These are phyloP conservation scores for Callopanchax toddi DNA, from an alignment of 2,113 vertebrate species.

Conservation along the genomic window DNA sequence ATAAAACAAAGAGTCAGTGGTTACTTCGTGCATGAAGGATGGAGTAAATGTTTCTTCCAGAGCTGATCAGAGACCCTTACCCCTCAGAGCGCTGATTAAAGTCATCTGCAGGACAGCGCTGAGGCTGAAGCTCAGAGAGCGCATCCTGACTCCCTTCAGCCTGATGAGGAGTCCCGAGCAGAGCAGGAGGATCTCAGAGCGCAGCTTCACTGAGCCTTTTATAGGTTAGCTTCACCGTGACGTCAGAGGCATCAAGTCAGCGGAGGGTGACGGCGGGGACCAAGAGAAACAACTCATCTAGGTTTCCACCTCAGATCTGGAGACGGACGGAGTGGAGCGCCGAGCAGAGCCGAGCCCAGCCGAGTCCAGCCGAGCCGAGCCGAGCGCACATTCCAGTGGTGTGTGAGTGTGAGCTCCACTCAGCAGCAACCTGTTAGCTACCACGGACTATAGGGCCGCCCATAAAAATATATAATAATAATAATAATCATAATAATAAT, in stretches of 20 bases:
- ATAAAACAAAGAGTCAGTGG: too few species aligned
- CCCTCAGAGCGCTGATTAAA: constrained; percentile 43
- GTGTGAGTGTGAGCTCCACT: too few species aligned
- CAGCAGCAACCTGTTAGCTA: too few species aligned
- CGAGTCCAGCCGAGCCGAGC: too few species aligned
- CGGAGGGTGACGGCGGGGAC: constrained; percentile 43
- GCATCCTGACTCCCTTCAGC: constrained; percentile 56
- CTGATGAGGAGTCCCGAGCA: constrained; percentile 11
- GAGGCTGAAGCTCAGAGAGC: constrained; percentile 15
- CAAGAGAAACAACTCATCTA: constrained; percentile 31
- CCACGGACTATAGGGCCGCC: too few species aligned
- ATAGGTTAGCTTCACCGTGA: constrained; percentile 73
- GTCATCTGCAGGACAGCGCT: constrained; percentile 40
- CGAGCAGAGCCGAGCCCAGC: not conserved
- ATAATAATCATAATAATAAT: too few species aligned
- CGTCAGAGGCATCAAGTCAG: constrained; percentile 68
- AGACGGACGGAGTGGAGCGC: not conserved
- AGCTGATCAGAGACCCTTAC: constrained; percentile 60
- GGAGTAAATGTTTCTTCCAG: not conserved
- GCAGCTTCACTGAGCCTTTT: constrained; percentile 60
- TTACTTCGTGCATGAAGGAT: too few species aligned
- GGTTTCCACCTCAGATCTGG: constrained; percentile 9
- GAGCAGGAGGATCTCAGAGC: constrained; percentile 19
- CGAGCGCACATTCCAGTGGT: too few species aligned
- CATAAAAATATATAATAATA: too few species aligned